These are phyloP conservation scores for Theropithecus gelada DNA, from an alignment of 2,113 vertebrate genomes.

Conservation along the genomic window DNA sequence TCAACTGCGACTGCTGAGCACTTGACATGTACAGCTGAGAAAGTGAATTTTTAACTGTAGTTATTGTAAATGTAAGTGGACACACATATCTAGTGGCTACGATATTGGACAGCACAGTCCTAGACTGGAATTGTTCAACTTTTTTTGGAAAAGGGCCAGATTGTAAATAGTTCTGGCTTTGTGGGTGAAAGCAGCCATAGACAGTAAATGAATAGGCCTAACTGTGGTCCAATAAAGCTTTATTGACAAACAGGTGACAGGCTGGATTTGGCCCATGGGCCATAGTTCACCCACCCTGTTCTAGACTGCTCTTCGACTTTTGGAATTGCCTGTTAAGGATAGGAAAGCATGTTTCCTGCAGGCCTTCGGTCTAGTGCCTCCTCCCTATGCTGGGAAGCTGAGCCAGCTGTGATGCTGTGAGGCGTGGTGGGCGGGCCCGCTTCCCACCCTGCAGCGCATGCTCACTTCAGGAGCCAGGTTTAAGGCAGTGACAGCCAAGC, in stretches of 20 bases:
- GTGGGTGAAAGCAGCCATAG: not conserved
- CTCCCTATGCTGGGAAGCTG: not conserved
- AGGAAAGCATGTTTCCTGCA: not conserved
- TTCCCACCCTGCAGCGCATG: not conserved
- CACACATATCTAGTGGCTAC: not conserved
- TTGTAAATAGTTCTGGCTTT: not conserved
- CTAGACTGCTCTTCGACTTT: not conserved
- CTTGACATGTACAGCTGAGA: not conserved
- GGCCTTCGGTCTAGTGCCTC: not conserved
- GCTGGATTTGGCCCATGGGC: not conserved
- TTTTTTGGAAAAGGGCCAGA: not conserved
- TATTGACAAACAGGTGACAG: not conserved
- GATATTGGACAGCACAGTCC: not conserved
- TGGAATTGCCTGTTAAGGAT: not conserved
- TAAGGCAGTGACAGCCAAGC: not conserved
- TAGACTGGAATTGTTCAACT: not conserved
- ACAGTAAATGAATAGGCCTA: not conserved
- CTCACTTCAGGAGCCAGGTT: not conserved
- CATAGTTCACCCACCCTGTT: too few species aligned
- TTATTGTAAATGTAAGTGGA: not conserved
- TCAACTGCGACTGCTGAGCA: not conserved
- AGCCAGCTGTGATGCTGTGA: not conserved
- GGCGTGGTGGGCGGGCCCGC: not conserved
- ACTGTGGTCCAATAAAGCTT: not conserved
- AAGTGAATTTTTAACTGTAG: not conserved